phyloP scores from a whole-genome alignment of 2,888 invertebrate genomes.

The Thyatira batis region DNA sequence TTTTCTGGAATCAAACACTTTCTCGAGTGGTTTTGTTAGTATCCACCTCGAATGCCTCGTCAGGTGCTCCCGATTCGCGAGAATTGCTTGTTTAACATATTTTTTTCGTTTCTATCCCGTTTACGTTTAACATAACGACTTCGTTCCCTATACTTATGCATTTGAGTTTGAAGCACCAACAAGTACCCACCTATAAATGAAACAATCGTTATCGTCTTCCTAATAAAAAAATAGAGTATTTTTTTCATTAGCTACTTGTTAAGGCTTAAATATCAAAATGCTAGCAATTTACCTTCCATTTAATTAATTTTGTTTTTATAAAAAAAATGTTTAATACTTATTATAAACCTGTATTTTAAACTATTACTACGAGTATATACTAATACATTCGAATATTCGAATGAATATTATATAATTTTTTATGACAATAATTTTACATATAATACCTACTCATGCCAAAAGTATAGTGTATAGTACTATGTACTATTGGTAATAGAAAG shows the following conservation, averaged over 20 bases:
- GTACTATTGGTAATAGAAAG: too few relatives aligned
- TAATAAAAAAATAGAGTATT: not conserved
- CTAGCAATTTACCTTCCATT: too few relatives aligned
- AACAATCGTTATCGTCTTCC: not conserved
- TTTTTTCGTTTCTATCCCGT: constrained; percentile 68
- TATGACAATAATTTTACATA: too few relatives aligned
- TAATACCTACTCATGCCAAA: too few relatives aligned
- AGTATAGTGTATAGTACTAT: too few relatives aligned
- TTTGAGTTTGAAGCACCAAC: constrained; percentile 35
- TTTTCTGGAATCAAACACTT: not conserved
- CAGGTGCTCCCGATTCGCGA: constrained; percentile 66
- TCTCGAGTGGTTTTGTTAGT: constrained; percentile 42
- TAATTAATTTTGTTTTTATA: too few relatives aligned
- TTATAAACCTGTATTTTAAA: too few relatives aligned
- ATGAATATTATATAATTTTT: too few relatives aligned
- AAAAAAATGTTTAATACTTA: too few relatives aligned
- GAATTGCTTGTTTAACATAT: constrained; percentile 79
- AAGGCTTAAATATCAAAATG: not conserved
- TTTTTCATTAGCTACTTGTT: not conserved
- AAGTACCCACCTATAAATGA: not conserved
- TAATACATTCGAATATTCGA: too few relatives aligned
- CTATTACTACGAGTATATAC: too few relatives aligned
- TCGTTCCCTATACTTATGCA: constrained; percentile 49
- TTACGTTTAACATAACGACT: constrained; percentile 67
- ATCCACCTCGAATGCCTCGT: constrained; percentile 42